Conservation (phyloP, 2,797 vertebrate species). For the Tokudaia muenninki region DNA sequence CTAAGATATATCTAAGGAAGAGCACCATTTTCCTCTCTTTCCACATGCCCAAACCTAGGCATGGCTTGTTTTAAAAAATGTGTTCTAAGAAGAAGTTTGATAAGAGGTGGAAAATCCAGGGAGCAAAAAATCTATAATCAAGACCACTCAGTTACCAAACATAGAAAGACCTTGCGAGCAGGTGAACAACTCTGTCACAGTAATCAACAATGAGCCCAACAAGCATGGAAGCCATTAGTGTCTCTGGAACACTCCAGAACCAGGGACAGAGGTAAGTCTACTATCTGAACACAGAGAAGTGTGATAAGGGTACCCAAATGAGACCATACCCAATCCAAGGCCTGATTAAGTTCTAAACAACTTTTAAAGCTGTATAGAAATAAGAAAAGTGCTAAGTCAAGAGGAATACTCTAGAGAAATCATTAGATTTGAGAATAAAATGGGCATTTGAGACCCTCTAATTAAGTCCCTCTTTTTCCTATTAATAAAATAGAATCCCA, state of each 20-base stretch:
- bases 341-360: neutral
- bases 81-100: conserved; percentile 53
- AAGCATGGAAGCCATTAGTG: conserved; percentile 11
- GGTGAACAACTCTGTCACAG: conserved; percentile 38
- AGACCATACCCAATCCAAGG: neutral
- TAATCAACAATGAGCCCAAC: conserved; percentile 42
- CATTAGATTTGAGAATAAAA: conserved; percentile 7
- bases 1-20: neutral
- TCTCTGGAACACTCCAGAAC: neutral
- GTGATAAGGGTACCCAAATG: neutral
- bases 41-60: neutral
- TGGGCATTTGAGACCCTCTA: neutral
- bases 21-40: neutral
- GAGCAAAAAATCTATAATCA: conserved; percentile 65
- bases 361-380: neutral
- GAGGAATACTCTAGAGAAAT: neutral
- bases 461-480: neutral
- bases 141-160: conserved; percentile 61
- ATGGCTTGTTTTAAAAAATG: neutral
- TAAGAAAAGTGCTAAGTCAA: neutral
- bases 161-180: conserved; percentile 53
- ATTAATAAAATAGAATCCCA: neutral
- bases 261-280: neutral
- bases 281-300: neutral
- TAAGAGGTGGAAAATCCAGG: neutral